Evolutionary conservation across 2,113 vertebrate genomes (phyloP), one percentile per base, ranked within the genome.

Genomic region (Peromyscus maniculatus): DNA sequence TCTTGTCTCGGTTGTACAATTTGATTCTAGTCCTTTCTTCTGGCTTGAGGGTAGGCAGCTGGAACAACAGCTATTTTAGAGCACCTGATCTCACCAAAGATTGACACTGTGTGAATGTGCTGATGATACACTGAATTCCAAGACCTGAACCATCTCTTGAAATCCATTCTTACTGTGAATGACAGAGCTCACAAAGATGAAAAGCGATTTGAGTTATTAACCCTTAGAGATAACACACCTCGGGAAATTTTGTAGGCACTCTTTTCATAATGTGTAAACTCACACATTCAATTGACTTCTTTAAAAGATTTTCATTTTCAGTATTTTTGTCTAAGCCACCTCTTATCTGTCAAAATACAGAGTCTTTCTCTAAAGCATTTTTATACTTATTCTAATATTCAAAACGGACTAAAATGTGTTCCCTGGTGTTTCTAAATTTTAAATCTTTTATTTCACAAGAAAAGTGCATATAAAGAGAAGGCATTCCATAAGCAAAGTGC

Each of bases 351-450:
- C 52, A 91, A 94, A 96, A 94, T 28, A 82, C 31, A n/a, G 12
- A 92, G 55, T 2, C 49, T 78, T 96, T 92, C 87, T 95, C 82
- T 83, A 95, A 97, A 90, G 28, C 12, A 93, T 80, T 91, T 52
- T 57, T 24, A 55, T 67, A 52, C 13, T 89, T 94, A 15, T 71
- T 94, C 21, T 91, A 93, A 72, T 66, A 94, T 82, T 92, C 69
- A 64, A 91, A 74, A 64, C 26, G 8, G 10, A 91, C 19, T 67
- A 96, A 94, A 94, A 74, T 74, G 1, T 77, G 31, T 66, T 92
- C 94, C 31, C 33, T 87, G 55, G 15, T 26, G 67, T 79, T 96
- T 96, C 59, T 36, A 84, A 91, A 80, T 90, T 59, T 62, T 80
- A 78, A 31, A 21, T 31, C 21, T 16, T 94, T 94, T 55, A 62